Base-by-base conservation (phyloP, 2,888 invertebrate genomes). In the Ochropleura leucogaster region DNA sequence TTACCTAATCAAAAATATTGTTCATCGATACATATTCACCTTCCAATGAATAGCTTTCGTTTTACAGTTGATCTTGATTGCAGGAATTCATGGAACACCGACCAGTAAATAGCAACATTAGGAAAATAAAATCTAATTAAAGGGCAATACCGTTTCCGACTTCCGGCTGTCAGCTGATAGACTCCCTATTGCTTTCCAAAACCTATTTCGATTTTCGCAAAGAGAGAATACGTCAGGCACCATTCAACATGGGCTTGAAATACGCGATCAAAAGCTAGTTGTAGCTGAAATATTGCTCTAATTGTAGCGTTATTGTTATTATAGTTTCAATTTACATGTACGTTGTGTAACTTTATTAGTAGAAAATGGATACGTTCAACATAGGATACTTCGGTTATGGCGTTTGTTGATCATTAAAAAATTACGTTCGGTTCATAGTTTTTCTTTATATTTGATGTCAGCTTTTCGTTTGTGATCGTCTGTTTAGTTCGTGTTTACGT, bases 161-260 rank as follows among this genome's bases (percentile, higher is more conserved):
- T 96, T 96, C 96, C 96, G 96, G 94, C 95, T 96, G 96, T 96
- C 96, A 96, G 96, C 96, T 96, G 96, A 95, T 95, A 93, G 91
- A 93, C 89, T 93, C 93, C 92, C 91, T 92, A 85, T 93, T 92
- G 94, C 95, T 95, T 95, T 94, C 94, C 94, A 91, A 95, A 95
- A 93, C 91, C 92, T 93, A 95, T 95, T 96, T 96, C 96, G 96
- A 96, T 96, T 96, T 96, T 96, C 95, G 93, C 93, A 91, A 91
- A 94, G 94, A 94, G 95, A 94, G 94, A 95, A 95, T 96, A 96
- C 96, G 95, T 96, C 96, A 95, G 96, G 96, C 96, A 95, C 96
- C 96, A 96, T 95, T 94, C 96, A 96, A 96, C 93, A 96, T 96
- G 96, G 96, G 96, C 96, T 96, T 93, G 94, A 96, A 96, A 95